These are phyloP conservation scores for Arion vulgaris DNA, from an alignment of 1,140 invertebrate species.

Conservation along the genomic window DNA sequence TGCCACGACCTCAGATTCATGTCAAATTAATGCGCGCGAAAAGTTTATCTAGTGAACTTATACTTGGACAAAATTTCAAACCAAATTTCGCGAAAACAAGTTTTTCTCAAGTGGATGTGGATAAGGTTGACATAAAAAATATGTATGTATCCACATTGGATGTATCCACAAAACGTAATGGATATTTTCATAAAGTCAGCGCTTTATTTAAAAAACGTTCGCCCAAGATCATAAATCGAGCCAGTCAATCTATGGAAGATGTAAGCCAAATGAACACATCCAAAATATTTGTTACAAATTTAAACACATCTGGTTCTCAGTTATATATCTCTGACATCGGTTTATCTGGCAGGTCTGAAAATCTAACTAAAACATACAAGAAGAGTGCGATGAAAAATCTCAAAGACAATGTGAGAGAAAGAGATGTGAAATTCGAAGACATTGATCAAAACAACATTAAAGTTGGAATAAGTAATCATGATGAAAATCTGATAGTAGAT, in stretches of 20 bases:
- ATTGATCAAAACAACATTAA: background rate
- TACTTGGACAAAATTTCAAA: background rate
- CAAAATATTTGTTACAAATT: background rate
- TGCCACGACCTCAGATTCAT: background rate
- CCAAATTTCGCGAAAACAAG: background rate
- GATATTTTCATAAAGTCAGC: slow-evolving; percentile 3
- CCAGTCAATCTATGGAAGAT: background rate
- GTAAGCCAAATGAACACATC: background rate
- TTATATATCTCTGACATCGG: background rate
- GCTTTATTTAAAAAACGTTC: background rate
- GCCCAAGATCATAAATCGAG: background rate
- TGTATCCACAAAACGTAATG: background rate
- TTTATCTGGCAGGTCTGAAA: background rate
- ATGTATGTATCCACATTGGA: background rate
- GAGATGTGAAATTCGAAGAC: background rate
- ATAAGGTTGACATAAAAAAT: background rate
- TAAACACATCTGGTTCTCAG: background rate
- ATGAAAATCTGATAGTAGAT: background rate
- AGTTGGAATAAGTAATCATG: background rate
- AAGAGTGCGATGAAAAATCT: background rate
- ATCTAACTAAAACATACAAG: background rate
- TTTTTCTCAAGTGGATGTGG: background rate
- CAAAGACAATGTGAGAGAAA: background rate
- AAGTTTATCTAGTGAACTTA: background rate
- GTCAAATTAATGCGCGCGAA: background rate